Base-by-base conservation (phyloP, 2,888 invertebrate species). In the Luperina nickerlii region DNA sequence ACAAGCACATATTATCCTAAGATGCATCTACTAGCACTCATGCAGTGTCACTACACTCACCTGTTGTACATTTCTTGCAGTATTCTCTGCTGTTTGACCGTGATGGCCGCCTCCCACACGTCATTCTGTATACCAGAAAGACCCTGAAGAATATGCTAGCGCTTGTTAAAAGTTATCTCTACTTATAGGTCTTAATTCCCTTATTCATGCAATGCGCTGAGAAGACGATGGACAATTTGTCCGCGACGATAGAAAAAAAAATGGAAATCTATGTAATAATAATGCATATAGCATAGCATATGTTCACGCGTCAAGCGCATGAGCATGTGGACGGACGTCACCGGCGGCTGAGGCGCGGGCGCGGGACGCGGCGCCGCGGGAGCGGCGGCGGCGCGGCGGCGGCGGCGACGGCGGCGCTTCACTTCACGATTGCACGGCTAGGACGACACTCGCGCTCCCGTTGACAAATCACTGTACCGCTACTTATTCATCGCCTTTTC, bases 101-200 rank as follows among this genome's bases (percentile, higher is more conserved):
- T 97, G 72, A 98, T 97, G 38, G 98, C 95, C 20, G 98, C 98
- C 91, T 98, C 98, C 97, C 98, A 98, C 48, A 98, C 97, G 89
- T 98, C 98, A 84, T 97, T 97, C 86, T 97, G 97, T 78, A 95
- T 95, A 91, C 94, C 94, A 83, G 95, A 92, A 78, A 94, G 86
- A 74, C 93, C 94, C 94, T 95, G 93, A 88, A 90, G 90, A 90
- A 89, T 91, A 90, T 87, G 69, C 70, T 83, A 76, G 72, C 76
- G 45, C 65, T 78, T 72, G 76, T 82, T 78, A 76, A 62, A 32
- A 65, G 38, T 66, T 74, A 68, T 57, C 27, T 67, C 48, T 68
- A 84, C n/a, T 13, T 38, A n/a, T 32, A 63, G 38, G 27, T 15
- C 57, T 1, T 62, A 81, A 74, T 20, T 78, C 38, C 45, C 42